Conservation (phyloP, 2,888 invertebrate species). For the Halictus quadricinctus region DNA sequence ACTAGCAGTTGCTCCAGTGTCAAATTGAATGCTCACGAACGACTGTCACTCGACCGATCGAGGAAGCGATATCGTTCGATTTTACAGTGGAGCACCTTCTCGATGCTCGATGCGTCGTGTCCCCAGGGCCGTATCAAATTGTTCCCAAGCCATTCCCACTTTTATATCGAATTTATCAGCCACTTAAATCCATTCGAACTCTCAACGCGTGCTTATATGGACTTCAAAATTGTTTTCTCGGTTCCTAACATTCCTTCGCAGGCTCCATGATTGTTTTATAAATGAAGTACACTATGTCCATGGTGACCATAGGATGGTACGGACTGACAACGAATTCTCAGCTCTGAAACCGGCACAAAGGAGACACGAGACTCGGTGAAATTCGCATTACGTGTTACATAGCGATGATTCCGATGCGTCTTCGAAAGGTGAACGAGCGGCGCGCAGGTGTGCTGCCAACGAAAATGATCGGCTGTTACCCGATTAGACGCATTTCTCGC, state of each 20-base stretch:
- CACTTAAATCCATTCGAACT: background rate
- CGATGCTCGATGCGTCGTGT: conserved; percentile 25
- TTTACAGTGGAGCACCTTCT: background rate
- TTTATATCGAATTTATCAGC: background rate
- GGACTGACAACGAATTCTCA: background rate
- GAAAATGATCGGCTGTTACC: conserved; percentile 46
- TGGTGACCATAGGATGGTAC: background rate
- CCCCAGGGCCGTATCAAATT: background rate
- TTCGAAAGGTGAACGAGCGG: conserved; percentile 44
- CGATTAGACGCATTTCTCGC: conserved; percentile 54
- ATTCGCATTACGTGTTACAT: conserved; percentile 53
- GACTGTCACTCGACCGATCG: background rate
- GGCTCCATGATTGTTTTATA: background rate
- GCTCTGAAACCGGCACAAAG: conserved; percentile 42
- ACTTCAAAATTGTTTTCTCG: background rate
- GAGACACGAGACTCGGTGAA: conserved; percentile 52
- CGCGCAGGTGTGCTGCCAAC: conserved; percentile 32
- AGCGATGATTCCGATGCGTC: conserved; percentile 52
- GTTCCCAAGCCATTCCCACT: background rate
- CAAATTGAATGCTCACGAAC: background rate
- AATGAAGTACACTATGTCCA: background rate
- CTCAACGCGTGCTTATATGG: background rate
- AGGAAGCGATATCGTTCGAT: background rate
- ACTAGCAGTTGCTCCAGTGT: no score
- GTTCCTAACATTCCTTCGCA: background rate